These are phyloP conservation scores for Toxotes jaculatrix DNA, from an alignment of 2,113 vertebrate species.

Conservation along the genomic window DNA sequence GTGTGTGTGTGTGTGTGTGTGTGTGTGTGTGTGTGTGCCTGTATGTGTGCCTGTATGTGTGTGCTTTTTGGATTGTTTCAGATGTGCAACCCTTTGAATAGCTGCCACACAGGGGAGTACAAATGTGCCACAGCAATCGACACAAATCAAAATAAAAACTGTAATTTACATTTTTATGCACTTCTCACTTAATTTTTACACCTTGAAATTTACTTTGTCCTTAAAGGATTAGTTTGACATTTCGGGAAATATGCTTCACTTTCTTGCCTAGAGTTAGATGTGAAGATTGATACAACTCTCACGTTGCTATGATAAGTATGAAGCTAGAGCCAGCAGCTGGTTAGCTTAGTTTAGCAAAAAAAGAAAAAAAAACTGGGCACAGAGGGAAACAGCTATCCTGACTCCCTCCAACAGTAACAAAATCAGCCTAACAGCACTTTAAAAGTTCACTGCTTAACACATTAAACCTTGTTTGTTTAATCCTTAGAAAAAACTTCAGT, in stretches of 20 bases:
- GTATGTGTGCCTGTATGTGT: constrained; percentile 36
- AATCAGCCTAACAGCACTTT: too few relatives aligned
- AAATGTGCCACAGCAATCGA: constrained; percentile 57
- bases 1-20: constrained; percentile 62
- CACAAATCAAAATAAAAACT: constrained; percentile 54
- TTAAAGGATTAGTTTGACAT: constrained; percentile 12
- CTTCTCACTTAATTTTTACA: constrained; percentile 14
- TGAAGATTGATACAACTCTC: background rate
- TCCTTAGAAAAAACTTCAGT: background rate
- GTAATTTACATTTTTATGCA: constrained; percentile 19
- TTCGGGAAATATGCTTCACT: background rate
- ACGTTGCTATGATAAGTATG: background rate
- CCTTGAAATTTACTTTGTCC: constrained; percentile 8
- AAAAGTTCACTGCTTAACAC: too few relatives aligned
- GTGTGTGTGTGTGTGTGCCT: constrained; percentile 58
- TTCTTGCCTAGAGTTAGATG: background rate
- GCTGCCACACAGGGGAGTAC: constrained; percentile 53
- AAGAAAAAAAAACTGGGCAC: background rate
- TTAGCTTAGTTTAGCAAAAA: background rate
- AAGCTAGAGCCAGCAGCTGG: background rate
- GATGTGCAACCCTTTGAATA: constrained; percentile 63
- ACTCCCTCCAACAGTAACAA: too few relatives aligned
- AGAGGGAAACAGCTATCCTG: background rate
- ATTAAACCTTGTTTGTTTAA: too few relatives aligned
- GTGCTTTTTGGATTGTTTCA: constrained; percentile 50